Evolutionary conservation across 1,140 invertebrate species (phyloP).

Genomic region (Planococcus citri): DNA sequence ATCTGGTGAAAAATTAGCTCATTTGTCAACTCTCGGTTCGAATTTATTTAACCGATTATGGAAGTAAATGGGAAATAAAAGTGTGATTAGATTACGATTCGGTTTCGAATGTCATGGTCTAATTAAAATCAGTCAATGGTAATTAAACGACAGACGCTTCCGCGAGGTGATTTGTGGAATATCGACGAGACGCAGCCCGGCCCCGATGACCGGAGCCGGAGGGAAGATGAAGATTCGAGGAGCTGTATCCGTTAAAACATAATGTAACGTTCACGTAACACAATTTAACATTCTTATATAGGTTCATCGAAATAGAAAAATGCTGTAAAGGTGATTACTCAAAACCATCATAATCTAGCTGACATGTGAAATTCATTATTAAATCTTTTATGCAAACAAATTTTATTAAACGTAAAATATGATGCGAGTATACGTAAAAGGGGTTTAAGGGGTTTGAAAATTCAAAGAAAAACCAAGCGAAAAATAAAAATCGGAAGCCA

Average conservation of each 20-base stretch:
- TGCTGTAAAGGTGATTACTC: slow-evolving; percentile 14
- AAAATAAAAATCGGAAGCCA: slow-evolving; percentile 11
- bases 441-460: neutral
- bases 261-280: neutral
- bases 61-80: neutral
- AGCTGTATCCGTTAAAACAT: neutral
- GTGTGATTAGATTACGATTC: neutral
- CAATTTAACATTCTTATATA: neutral
- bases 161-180: neutral
- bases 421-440: neutral
- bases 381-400: slow-evolving; percentile 16
- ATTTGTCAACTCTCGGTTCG: too few relatives aligned
- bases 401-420: slow-evolving; percentile 15
- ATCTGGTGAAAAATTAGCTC: neutral
- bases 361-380: slow-evolving; percentile 18
- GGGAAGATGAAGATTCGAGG: too few relatives aligned
- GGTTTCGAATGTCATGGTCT: neutral
- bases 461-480: neutral
- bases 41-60: too few relatives aligned
- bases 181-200: too few relatives aligned
- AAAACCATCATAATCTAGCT: slow-evolving; percentile 3
- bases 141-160: neutral
- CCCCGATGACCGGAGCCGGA: too few relatives aligned
- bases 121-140: neutral
- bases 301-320: slow-evolving; percentile 13